These are phyloP conservation scores for Criorhina ranunculi DNA, from an alignment of 2,888 invertebrate genomes.

Conservation along the genomic window DNA sequence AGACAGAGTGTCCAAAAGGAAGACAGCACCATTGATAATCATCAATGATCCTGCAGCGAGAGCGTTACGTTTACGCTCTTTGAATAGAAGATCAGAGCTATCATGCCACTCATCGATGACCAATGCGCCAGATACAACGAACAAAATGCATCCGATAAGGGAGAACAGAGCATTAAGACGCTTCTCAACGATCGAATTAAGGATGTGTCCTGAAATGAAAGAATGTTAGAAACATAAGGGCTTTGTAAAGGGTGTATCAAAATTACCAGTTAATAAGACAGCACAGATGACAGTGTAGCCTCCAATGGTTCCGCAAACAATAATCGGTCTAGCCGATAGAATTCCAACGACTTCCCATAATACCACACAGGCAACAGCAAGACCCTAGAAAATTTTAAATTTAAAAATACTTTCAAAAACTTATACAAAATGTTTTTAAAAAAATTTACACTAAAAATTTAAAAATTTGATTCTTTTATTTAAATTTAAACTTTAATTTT, in stretches of 20 bases:
- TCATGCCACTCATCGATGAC: slow-evolving; percentile 83
- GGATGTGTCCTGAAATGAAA: slow-evolving; percentile 80
- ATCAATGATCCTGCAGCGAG: slow-evolving; percentile 82
- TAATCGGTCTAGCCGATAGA: slow-evolving; percentile 78
- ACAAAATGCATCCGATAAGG: slow-evolving; percentile 81
- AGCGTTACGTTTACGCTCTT: slow-evolving; percentile 82
- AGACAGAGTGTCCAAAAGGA: slow-evolving; percentile 82
- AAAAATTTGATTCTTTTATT: slow-evolving; percentile 6
- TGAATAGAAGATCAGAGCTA: slow-evolving; percentile 77
- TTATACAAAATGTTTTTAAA: neutral
- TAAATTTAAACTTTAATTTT: slow-evolving; percentile 30
- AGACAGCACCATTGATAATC: slow-evolving; percentile 83
- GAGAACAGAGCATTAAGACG: slow-evolving; percentile 82
- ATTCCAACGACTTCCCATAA: slow-evolving; percentile 80
- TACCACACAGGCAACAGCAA: slow-evolving; percentile 82
- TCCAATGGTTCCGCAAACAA: slow-evolving; percentile 82
- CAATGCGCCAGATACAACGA: slow-evolving; percentile 82
- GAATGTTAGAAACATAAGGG: neutral
- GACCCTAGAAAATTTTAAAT: slow-evolving; percentile 78
- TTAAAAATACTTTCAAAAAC: neutral
- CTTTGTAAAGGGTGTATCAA: neutral
- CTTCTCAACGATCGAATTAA: slow-evolving; percentile 82
- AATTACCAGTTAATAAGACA: slow-evolving; percentile 81
- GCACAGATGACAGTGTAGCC: slow-evolving; percentile 82
- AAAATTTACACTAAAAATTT: neutral